Evolutionary conservation across 2,113 vertebrate genomes (phyloP), one percentile per base, ranked within the genome.

Genomic region (Eonycteris spelaea): DNA sequence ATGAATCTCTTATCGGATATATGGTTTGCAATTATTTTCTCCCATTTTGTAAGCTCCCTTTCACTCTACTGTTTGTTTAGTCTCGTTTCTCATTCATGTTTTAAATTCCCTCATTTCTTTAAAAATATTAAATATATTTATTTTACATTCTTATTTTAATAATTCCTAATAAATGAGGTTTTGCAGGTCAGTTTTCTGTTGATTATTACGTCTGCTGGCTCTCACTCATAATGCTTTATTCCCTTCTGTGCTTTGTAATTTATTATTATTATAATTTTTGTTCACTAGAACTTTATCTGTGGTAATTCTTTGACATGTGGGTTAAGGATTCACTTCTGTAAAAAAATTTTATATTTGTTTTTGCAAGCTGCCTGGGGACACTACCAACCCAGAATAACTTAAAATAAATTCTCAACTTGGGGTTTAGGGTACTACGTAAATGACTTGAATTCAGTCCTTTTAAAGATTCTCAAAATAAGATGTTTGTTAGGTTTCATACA

Each of bases 401-500:
- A 53, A 86, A 86, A 61, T 78, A 88, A 94, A 75, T 77, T 82
- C 22, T 93, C 59, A 91, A 7, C 15, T 38, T 77, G 65, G 21
- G 63, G 7, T 19, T 65, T 28, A 51, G 33, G 24, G 35, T 16
- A 96, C 10, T 21, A 71, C 2, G 26, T 2, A 2, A 19, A 30
- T 82, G 48, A 82, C 67, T 2, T 91, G 59, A 86, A 82, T 30
- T 86, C 73, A 93, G 16, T 45, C 6, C 12, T 74, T 75, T 70
- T 65, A 84, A 75, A 45, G 14, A 79, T 90, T 91, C 70, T 88
- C 71, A 97, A 95, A 89, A 75, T 88, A 57, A 91, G 28, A 85
- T 55, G 26, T 79, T 63, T 83, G 24, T 59, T 89, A 78, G 43
- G 38, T 86, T 26, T 21, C 14, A 86, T 7, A 7, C 74, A 51